Conservation (phyloP, 2,113 vertebrate genomes). For the Corapipo altera region DNA sequence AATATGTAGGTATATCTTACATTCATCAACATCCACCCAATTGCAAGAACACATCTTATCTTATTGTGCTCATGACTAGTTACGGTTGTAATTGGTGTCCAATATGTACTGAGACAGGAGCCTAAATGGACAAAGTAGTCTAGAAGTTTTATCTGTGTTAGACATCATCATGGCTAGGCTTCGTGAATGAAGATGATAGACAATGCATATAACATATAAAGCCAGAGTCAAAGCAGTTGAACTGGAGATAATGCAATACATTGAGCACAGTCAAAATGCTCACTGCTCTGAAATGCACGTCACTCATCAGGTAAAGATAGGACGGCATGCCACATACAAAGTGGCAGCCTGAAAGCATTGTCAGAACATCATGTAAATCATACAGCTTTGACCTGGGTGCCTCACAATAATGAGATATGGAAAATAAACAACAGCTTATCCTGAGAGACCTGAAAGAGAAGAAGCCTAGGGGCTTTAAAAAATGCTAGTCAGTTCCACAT, state of each 20-base stretch:
- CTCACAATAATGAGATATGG: neutral
- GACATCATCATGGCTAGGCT: neutral
- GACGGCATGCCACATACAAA: neutral
- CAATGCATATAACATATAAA: neutral
- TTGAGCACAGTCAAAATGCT: neutral
- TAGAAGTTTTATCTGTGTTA: neutral
- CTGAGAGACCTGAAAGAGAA: neutral
- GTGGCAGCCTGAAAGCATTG: neutral
- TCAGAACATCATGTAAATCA: neutral
- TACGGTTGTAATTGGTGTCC: neutral
- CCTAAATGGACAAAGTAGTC: neutral
- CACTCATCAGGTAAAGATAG: neutral
- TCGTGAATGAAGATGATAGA: neutral
- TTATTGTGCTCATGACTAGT: neutral
- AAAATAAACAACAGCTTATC: neutral
- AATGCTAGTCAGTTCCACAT: neutral
- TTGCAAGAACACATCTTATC: neutral
- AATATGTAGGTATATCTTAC: neutral
- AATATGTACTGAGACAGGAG: neutral
- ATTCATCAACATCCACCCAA: neutral
- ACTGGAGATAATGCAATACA: neutral
- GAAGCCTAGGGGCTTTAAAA: neutral
- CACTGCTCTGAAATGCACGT: neutral
- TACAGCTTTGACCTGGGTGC: neutral
- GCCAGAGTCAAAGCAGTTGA: neutral